These are phyloP conservation scores for Orgyia antiqua DNA, from an alignment of 2,888 invertebrate genomes.

Conservation along the genomic window DNA sequence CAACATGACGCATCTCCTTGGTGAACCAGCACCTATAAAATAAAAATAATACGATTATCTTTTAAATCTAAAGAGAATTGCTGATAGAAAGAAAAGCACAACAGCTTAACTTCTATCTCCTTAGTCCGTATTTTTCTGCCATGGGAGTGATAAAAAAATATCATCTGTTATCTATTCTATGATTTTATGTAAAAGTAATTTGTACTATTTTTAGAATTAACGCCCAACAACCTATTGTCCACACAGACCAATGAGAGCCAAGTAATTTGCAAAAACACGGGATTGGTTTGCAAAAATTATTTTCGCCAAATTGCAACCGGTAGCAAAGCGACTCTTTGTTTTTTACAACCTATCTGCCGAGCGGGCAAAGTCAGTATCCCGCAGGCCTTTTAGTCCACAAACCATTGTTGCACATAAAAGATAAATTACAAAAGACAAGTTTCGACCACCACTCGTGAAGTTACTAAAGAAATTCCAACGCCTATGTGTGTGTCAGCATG, in stretches of 20 bases:
- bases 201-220: conserved; percentile 20
- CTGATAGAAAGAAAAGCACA: no score
- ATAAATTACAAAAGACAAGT: conserved; percentile 68
- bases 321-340: conserved; percentile 48
- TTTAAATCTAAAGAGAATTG: conserved; percentile 64
- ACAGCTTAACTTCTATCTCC: no score
- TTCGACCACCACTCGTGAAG: conserved; percentile 64
- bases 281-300: conserved; percentile 75
- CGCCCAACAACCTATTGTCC: conserved; percentile 57
- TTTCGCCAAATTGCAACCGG: conserved; percentile 59
- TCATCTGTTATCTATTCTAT: no score
- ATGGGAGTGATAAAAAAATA: no score
- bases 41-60: conserved; percentile 75
- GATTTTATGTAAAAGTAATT: no score
- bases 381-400: conserved; percentile 56
- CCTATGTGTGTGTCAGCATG: conserved; percentile 42
- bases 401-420: conserved; percentile 65
- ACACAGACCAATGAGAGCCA: conserved; percentile 53
- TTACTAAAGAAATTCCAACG: conserved; percentile 58
- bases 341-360: conserved; percentile 48
- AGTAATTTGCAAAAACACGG: conserved; percentile 42
- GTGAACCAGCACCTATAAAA: conserved; percentile 72
- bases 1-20: conserved; percentile 42
- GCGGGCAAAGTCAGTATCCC: conserved; percentile 43
- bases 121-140: no score